Percentiles rank a stretch among this genome's conserved stretches.
phyloP scores from a whole-genome alignment of 1,140 invertebrate species.

The Amphibalanus amphitrite region DNA sequence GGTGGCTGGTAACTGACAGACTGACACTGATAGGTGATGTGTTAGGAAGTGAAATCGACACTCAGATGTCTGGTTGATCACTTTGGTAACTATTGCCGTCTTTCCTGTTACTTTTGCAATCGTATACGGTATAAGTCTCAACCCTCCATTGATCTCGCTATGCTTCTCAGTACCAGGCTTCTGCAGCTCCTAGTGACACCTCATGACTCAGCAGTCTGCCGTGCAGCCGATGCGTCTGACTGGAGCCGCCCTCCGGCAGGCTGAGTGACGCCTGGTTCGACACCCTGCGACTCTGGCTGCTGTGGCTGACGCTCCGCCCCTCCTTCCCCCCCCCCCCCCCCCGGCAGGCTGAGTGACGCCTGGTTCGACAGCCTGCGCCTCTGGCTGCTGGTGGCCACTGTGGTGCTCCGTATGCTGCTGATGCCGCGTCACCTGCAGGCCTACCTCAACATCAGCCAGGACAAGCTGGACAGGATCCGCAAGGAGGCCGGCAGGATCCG shows the following conservation, averaged over 20 bases:
- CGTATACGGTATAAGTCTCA: no score
- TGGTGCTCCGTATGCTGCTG: slow-evolving; percentile 50
- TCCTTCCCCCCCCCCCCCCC: no score
- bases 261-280: no score
- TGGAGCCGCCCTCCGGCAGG: slow-evolving; percentile 34
- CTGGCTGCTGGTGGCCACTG: slow-evolving; percentile 47
- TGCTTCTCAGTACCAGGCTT: neutral
- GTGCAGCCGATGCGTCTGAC: neutral
- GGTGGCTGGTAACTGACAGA: slow-evolving; percentile 12
- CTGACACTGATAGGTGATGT: no score
- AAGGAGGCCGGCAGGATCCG: slow-evolving; percentile 86
- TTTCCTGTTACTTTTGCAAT: no score
- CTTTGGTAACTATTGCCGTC: no score
- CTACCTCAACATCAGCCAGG: slow-evolving; percentile 80
- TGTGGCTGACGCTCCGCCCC: no score
- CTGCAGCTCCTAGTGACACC: neutral
- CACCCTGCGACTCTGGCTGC: slow-evolving; percentile 24
- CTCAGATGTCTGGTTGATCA: slow-evolving; percentile 36
- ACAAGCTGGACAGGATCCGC: slow-evolving; percentile 59
- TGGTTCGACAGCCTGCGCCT: slow-evolving; percentile 60
- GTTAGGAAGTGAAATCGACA: no score
- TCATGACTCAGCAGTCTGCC: neutral
- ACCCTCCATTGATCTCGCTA: neutral
- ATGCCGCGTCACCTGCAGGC: slow-evolving; percentile 84
- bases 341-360: no score